A percentile compares a stretch with the other conserved stretches of the same genome.
phyloP scores from a whole-genome alignment of 2,797 vertebrate species.

The Chelon labrosus region DNA sequence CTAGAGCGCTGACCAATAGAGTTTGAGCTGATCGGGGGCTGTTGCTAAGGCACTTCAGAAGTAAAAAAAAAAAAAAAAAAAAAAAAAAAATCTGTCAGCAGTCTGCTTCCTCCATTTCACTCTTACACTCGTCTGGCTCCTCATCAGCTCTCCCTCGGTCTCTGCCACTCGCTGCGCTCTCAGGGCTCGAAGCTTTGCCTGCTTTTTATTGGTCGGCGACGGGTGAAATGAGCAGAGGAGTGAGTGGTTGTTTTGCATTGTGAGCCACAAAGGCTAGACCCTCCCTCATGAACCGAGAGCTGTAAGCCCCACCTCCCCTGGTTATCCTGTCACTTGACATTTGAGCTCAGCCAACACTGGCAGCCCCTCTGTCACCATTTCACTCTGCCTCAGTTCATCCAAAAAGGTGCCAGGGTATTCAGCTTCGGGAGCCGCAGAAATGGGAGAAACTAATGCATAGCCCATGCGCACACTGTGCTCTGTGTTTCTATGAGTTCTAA shows the following conservation, averaged over 20 bases:
- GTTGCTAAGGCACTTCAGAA: constrained; percentile 85
- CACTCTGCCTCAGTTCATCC: constrained; percentile 4
- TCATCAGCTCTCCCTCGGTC: constrained; percentile 22
- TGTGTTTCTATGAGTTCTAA: too few relatives aligned
- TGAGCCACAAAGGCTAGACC: constrained; percentile 61
- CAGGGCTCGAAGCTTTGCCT: constrained; percentile 3
- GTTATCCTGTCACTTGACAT: constrained; percentile 73
- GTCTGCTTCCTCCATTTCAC: constrained; percentile 60
- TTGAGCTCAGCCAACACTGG: constrained; percentile 65
- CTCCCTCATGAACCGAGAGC: constrained; percentile 60
- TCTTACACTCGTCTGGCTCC: constrained; percentile 33
- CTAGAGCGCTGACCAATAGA: constrained; percentile 78
- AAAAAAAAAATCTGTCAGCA: constrained; percentile 41
- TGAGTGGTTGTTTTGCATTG: constrained; percentile 45
- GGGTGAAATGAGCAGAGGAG: constrained; percentile 49
- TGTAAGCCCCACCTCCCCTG: constrained; percentile 61
- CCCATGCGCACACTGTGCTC: background rate
- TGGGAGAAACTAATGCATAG: background rate
- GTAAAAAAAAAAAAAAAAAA: constrained; percentile 20
- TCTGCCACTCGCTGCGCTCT: constrained; percentile 19
- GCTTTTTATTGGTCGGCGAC: constrained; percentile 42
- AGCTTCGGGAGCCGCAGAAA: background rate
- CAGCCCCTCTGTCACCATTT: constrained; percentile 57
- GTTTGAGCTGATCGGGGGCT: constrained; percentile 66
- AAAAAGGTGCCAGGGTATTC: background rate